Conservation (phyloP, 2,113 vertebrate species). For the Myodes glareolus region DNA sequence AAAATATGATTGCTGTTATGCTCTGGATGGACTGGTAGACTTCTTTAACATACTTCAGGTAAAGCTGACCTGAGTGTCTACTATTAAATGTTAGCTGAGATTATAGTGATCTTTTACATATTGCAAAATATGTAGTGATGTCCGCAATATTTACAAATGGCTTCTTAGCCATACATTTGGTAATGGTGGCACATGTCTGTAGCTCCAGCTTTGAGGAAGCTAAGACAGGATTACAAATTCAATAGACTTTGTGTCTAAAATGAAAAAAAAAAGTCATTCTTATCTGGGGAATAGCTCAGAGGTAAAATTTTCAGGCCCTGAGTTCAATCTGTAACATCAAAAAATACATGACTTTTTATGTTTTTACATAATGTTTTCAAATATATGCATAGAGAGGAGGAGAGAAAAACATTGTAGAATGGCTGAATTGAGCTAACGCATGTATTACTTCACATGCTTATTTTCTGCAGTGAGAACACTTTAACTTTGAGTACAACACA, state of each 20-base stretch:
- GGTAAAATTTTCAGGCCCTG: not conserved
- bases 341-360: not conserved
- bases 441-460: not conserved
- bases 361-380: not conserved
- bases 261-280: not conserved
- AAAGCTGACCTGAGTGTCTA: constrained; percentile 8
- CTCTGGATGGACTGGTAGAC: not conserved
- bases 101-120: constrained; percentile 13
- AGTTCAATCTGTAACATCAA: not conserved
- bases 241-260: not conserved
- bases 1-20: not conserved
- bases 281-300: not conserved
- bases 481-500: not conserved
- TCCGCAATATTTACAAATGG: not conserved
- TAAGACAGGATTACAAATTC: not conserved
- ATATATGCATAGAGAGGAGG: not conserved
- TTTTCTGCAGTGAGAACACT: not conserved
- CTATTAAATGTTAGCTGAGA: constrained; percentile 6
- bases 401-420: not conserved
- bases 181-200: not conserved
- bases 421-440: not conserved
- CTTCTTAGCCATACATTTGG: not conserved
- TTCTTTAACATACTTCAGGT: not conserved
- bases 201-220: not conserved
- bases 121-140: not conserved